A percentile compares a stretch with the other conserved stretches of the same genome.
phyloP scores from a whole-genome alignment of 2,888 invertebrate genomes.

The Mamestra brassicae region DNA sequence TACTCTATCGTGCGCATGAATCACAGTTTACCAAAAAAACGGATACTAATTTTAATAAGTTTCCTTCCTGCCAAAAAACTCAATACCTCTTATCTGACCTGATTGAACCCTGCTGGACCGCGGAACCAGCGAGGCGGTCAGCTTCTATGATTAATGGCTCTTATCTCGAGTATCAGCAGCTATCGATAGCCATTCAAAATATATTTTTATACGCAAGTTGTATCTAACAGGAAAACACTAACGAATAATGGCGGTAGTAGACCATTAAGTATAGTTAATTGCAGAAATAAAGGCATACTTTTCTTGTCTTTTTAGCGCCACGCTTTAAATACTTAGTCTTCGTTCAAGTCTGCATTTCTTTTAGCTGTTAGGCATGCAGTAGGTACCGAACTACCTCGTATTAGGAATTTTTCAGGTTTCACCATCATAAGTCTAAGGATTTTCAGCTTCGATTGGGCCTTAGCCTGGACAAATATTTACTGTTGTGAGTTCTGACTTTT shows the following conservation, averaged over 20 bases:
- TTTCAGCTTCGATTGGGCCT: not conserved
- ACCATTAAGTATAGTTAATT: conserved; percentile 29
- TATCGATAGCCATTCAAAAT: conserved; percentile 22
- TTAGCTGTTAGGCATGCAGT: not conserved
- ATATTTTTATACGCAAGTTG: not conserved
- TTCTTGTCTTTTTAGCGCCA: conserved; percentile 1
- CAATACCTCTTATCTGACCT: not conserved
- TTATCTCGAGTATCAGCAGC: conserved; percentile 36
- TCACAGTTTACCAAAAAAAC: conserved; percentile 7
- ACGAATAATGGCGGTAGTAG: conserved; percentile 10
- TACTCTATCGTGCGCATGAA: not conserved
- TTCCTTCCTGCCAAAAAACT: not conserved
- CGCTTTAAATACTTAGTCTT: not conserved
- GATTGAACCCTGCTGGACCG: conserved; percentile 10
- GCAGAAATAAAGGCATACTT: conserved; percentile 17
- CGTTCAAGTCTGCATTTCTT: conserved; percentile 22
- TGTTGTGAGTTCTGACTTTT: too few relatives aligned
- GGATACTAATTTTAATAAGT: not conserved
- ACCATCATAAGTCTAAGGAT: not conserved
- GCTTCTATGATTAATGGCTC: conserved; percentile 30
- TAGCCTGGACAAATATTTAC: not conserved
- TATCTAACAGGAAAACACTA: conserved; percentile 41
- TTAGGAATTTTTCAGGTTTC: not conserved
- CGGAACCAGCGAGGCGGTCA: conserved; percentile 22
- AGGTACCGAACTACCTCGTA: not conserved